Evolutionary conservation across 2,888 invertebrate genomes (phyloP), one percentile per base, ranked within the genome.

Genomic region (Drosophila kokeensis): DNA sequence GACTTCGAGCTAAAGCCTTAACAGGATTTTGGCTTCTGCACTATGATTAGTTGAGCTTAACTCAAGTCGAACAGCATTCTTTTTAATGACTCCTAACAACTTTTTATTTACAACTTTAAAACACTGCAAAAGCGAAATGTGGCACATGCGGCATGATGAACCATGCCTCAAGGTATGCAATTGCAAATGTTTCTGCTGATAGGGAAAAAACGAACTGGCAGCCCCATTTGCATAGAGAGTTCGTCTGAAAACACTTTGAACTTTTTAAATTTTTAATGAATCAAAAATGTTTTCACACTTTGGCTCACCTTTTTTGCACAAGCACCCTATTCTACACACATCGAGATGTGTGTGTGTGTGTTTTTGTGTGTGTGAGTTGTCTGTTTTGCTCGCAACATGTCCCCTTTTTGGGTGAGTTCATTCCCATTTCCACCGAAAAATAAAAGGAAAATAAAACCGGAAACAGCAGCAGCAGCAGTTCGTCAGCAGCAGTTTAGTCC

Each of bases 231-330:
- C 77, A 83, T 59, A 60, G 82, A 69, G 67, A 60, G 63, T 32
- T 61, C 42, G 87, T 82, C 88, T 87, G 87, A 83, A 90, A 91
- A 92, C 91, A 91, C 91, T 91, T 92, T 92, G 92, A 92, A 92
- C 92, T 92, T 91, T 91, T 90, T 91, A 90, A 92, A 91, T 92
- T 92, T 91, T 91, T 92, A 91, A 91, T 91, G 91, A 91, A 91
- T 92, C 92, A 91, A 92, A 91, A 91, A 88, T 83, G 90, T 90
- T 90, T 90, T 90, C 89, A 88, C 87, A 90, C 90, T 76, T 83
- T 81, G 76, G 72, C 81, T 69, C 76, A 82, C 83, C 81, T 77
- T 72, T 83, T 77, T 74, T 81, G n/a, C 53, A 38, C 64, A 52
- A 21, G 59, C 72, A 66, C 54, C 70, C 69, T 52, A 55, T 66